Base-by-base conservation (phyloP, 2,797 vertebrate species). In the Melanotaenia pygmaea region DNA sequence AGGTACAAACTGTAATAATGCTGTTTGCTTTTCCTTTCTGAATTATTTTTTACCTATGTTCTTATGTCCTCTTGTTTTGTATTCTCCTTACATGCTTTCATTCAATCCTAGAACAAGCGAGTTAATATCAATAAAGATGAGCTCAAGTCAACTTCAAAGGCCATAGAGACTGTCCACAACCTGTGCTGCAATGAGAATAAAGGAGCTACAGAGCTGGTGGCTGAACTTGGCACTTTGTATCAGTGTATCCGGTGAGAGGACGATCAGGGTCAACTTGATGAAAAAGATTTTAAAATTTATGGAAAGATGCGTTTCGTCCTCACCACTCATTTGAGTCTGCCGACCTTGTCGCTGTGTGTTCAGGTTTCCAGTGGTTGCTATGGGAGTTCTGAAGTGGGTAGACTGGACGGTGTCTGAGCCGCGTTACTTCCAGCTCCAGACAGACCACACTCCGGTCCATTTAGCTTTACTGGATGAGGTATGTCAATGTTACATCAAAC, bases 121-220 rank as follows among this genome's bases (percentile, higher is more conserved):
- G 96, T 97, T 45, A 99, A 96, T 92, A 99, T 99, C 76, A 99
- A 98, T 81, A 99, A 99, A 79, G 98, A 99, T 3, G 98, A 99
- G 80, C 91, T 99, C 53, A 99, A 99, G 91, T 98, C 98, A 0
- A 97, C 98, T 0, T 98, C 98, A 0, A 99, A 99, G 86, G 98
- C 98, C 16, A 95, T 99, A 0, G 98, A 99, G 83, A 99, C 98
- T 0, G 97, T 99, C 22, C 98, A 99, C 90, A 99, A 95, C 72
- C 89, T 99, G 65, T 99, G 98, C 81, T 99, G 98, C 90, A 99
- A 99, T 0, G 98, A 99, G 90, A 99, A 99, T 94, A 99, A 99
- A 88, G 98, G 98, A 5, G 97, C 98, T 0, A 99, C 98, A 0
- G 98, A 99, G 76, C 91, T 99, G 61, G 97, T 99, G 74, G 98